Evolutionary conservation across 2,888 invertebrate species (phyloP).

Genomic region (Scaptomyza caliginosa): DNA sequence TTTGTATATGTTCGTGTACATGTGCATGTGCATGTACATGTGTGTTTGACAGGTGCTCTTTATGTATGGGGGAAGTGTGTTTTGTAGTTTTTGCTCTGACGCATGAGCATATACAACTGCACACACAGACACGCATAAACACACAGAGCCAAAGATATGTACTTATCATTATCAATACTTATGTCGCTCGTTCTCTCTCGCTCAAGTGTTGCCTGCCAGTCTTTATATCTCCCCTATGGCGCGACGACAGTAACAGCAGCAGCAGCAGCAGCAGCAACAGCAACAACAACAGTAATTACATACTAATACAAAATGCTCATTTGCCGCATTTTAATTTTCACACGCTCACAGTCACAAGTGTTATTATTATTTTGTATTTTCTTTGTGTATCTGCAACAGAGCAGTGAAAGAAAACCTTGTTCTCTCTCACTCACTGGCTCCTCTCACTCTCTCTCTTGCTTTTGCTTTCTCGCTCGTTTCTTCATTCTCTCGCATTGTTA

Average conservation of each 20-base stretch:
- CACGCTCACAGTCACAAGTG: slow-evolving; percentile 74
- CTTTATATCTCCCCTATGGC: slow-evolving; percentile 39
- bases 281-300: slow-evolving; percentile 63
- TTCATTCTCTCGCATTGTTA: slow-evolving; percentile 17
- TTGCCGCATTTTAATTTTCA: slow-evolving; percentile 77
- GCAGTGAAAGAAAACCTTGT: slow-evolving; percentile 13
- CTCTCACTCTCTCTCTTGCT: slow-evolving; percentile 7
- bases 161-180: slow-evolving; percentile 51
- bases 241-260: slow-evolving; percentile 37
- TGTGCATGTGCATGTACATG: slow-evolving; percentile 29
- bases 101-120: slow-evolving; percentile 48
- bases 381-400: slow-evolving; percentile 29
- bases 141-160: not conserved
- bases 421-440: slow-evolving; percentile 13
- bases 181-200: slow-evolving; percentile 44
- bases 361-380: slow-evolving; percentile 40
- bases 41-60: slow-evolving; percentile 74
- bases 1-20: slow-evolving; percentile 3
- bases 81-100: slow-evolving; percentile 66
- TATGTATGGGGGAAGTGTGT: slow-evolving; percentile 65
- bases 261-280: slow-evolving; percentile 26
- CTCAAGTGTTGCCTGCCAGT: slow-evolving; percentile 19
- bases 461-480: slow-evolving; percentile 10
- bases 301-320: slow-evolving; percentile 75
- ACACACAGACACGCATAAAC: slow-evolving; percentile 3